Evolutionary conservation across 2,888 invertebrate species (phyloP).

Genomic region (Troides helena): DNA sequence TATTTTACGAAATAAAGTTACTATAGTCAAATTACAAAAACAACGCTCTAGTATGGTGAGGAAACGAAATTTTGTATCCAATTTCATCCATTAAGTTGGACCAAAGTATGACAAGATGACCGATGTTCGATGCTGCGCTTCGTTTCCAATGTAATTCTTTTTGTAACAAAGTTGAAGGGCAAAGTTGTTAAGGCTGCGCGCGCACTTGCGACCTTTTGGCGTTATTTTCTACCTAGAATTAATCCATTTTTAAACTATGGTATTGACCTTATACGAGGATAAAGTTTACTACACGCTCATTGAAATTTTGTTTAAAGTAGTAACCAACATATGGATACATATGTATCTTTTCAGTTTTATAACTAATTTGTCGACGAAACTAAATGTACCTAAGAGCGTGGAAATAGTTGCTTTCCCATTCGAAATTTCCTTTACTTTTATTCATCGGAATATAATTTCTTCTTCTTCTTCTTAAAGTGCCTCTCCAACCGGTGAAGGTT

Average conservation of each 20-base stretch:
- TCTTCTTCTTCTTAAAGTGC: no score
- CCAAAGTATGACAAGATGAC: constrained; percentile 33
- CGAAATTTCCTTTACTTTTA: no score
- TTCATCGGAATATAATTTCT: not conserved
- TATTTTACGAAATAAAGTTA: not conserved
- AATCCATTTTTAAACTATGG: not conserved
- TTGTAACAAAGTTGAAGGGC: constrained; percentile 32
- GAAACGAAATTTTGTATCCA: constrained; percentile 6
- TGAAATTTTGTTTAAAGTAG: no score
- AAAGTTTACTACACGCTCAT: no score
- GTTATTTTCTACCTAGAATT: not conserved
- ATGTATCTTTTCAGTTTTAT: no score
- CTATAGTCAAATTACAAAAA: not conserved
- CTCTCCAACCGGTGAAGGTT: no score
- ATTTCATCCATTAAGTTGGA: constrained; percentile 17
- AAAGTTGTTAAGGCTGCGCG: constrained; percentile 28
- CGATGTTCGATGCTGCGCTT: constrained; percentile 27
- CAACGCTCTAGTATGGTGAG: not conserved
- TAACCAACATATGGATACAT: no score
- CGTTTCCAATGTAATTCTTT: constrained; percentile 17
- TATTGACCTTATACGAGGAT: not conserved
- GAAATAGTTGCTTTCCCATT: no score
- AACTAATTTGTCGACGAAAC: no score
- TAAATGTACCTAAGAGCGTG: no score
- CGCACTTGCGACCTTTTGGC: constrained; percentile 22